Conservation (phyloP, 2,113 vertebrate genomes). For the Nipponia nippon region DNA sequence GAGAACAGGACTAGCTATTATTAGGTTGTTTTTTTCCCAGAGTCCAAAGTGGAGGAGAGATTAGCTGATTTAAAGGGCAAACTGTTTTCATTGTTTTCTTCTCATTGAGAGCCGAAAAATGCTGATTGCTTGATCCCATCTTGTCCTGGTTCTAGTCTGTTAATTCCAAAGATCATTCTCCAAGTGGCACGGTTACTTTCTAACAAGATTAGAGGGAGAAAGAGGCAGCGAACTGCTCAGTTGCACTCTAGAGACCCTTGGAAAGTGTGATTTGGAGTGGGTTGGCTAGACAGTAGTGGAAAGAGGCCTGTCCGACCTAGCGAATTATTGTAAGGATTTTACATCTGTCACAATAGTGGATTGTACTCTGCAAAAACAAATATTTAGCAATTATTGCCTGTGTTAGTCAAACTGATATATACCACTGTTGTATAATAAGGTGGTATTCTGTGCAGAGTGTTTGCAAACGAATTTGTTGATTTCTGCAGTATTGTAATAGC, state of each 20-base stretch:
- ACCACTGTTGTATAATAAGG: not conserved
- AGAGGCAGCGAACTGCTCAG: not conserved
- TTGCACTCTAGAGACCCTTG: not conserved
- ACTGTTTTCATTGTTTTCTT: not conserved
- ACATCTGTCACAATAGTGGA: not conserved
- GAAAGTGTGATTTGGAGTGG: not conserved
- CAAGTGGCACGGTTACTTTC: not conserved
- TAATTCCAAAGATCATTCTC: conserved; percentile 28
- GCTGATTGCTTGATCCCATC: not conserved
- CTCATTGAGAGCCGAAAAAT: not conserved
- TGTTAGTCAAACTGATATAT: not conserved
- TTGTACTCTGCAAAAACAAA: not conserved
- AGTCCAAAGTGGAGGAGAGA: not conserved
- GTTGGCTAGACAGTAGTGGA: not conserved
- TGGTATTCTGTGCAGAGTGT: not conserved
- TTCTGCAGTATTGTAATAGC: not conserved
- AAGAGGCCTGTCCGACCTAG: not conserved
- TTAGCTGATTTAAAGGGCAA: not conserved
- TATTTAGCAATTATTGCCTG: not conserved
- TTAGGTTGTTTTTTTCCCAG: not conserved
- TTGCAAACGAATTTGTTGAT: not conserved
- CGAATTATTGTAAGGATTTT: not conserved
- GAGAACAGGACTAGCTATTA: not conserved
- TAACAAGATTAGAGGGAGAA: conserved; percentile 19
- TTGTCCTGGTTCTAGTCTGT: not conserved